Base-by-base conservation (phyloP, 2,888 invertebrate genomes). In the Caenorhabditis sp. region DNA sequence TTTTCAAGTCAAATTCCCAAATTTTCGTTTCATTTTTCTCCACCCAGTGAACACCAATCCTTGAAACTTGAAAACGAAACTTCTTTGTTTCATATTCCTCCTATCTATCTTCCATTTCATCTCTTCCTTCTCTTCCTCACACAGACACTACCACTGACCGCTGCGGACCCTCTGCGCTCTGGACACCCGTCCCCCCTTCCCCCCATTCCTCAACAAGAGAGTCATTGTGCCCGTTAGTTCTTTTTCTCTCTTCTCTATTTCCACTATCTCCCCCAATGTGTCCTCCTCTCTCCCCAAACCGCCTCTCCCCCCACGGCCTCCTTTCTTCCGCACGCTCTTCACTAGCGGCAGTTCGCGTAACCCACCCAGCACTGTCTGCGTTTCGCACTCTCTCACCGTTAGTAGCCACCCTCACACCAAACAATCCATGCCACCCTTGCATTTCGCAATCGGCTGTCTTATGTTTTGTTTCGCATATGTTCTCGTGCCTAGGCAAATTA, bases 401-500 rank as follows among this genome's bases (percentile, higher is more conserved):
- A 35, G 22, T 77, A 38, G 49, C 69, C 79, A 70, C 79, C 79
- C n/a, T 64, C 24, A 70, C 79, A 56, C 79, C 76, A 24, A 59
- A 51, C 14, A 14, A 10, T 54, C 24, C 26, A 19, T n/a, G 5
- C 31, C 51, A 14, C 35, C 19, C 64, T 10, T 22, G 58, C 16
- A 66, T 75, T 75, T 75, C 68, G 76, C 74, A 74, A 74, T 64
- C 12, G n/a, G n/a, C 14, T 35, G 6, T 26, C 41, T 38, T 35
- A n/a, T n/a, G n/a, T 49, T 61, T 22, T 51, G 19, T 19, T 14
- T 28, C 2, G 59, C 8, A 59, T 22, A 26, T 54, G 14, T 54
- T n/a, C 6, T 22, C 16, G 12, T 47, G 31, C 14, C 5, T 24
- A 41, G 14, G 12, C 24, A 28, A 73, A 75, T 66, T 58, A 58